Conservation (phyloP, 2,797 vertebrate species). For the Florisuga fusca region DNA sequence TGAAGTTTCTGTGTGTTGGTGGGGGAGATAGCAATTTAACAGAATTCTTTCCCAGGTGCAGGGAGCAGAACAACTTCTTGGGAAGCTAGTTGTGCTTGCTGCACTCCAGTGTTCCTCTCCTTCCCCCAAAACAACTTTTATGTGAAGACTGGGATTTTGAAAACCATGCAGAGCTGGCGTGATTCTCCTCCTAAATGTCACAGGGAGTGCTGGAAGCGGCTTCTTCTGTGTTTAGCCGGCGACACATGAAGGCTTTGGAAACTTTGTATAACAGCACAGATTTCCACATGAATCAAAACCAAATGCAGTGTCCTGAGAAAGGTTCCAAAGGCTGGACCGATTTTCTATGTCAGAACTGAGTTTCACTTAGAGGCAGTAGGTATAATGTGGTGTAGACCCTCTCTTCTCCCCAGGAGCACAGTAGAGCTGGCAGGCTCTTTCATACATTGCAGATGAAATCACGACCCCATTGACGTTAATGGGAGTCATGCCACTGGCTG, state of each 20-base stretch:
- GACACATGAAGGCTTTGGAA: slow-evolving; percentile 38
- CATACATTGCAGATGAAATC: not conserved
- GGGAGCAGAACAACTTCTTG: not conserved
- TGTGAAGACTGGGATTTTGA: slow-evolving; percentile 51
- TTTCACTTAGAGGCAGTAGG: not conserved
- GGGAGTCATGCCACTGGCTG: not conserved
- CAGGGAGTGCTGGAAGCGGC: slow-evolving; percentile 12
- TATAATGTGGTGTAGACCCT: not conserved
- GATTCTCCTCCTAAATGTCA: slow-evolving; percentile 48
- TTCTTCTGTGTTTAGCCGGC: not conserved
- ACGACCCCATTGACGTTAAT: not conserved
- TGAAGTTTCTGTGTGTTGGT: slow-evolving; percentile 2
- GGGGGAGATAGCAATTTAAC: not conserved
- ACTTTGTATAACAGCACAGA: not conserved
- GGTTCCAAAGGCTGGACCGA: not conserved
- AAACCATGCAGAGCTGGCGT: slow-evolving; percentile 40
- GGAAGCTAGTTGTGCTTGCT: not conserved
- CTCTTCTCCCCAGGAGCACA: not conserved
- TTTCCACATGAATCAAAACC: slow-evolving; percentile 22
- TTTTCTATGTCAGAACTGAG: not conserved
- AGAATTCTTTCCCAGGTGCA: not conserved
- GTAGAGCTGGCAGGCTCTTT: not conserved
- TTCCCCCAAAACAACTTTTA: slow-evolving; percentile 53
- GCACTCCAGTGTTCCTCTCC: not conserved
- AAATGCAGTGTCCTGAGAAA: slow-evolving; percentile 16